Percentiles rank a stretch among this genome's conserved stretches.
Evolutionary conservation across 2,113 vertebrate species (phyloP).

Genomic region (Pteropus alecto): DNA sequence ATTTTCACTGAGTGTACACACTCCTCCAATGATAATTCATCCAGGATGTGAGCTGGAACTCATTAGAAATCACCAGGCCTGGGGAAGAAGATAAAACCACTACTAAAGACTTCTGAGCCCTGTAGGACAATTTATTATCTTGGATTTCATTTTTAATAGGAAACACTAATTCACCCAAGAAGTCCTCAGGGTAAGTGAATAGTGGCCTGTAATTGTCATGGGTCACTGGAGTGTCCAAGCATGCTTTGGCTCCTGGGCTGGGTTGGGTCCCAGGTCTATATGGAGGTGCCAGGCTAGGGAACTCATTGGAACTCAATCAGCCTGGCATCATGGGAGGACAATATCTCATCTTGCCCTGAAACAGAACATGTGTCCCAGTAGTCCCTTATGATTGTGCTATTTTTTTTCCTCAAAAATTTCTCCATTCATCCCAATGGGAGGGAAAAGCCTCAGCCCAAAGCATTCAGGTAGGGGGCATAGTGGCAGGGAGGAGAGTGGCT

Average conservation of each 20-base stretch:
- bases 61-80: slow-evolving; percentile 66
- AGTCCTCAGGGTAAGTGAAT: neutral
- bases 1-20: slow-evolving; percentile 61
- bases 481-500: neutral
- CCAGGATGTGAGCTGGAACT: slow-evolving; percentile 72
- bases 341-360: neutral
- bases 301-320: neutral
- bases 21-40: slow-evolving; percentile 67
- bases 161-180: slow-evolving; percentile 64
- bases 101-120: slow-evolving; percentile 66
- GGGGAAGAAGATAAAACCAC: slow-evolving; percentile 63
- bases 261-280: neutral
- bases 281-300: neutral
- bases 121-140: slow-evolving; percentile 69
- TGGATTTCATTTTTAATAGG: slow-evolving; percentile 68
- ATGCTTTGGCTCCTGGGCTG: neutral
- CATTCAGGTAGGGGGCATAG: neutral
- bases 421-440: neutral
- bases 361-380: neutral
- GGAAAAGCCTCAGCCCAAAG: neutral
- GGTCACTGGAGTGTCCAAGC: neutral
- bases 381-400: neutral
- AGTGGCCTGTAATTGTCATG: neutral
- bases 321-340: neutral
- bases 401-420: neutral